Evolutionary conservation across 1,140 invertebrate species (phyloP).

Genomic region (Holcopasites calliopsidis): DNA sequence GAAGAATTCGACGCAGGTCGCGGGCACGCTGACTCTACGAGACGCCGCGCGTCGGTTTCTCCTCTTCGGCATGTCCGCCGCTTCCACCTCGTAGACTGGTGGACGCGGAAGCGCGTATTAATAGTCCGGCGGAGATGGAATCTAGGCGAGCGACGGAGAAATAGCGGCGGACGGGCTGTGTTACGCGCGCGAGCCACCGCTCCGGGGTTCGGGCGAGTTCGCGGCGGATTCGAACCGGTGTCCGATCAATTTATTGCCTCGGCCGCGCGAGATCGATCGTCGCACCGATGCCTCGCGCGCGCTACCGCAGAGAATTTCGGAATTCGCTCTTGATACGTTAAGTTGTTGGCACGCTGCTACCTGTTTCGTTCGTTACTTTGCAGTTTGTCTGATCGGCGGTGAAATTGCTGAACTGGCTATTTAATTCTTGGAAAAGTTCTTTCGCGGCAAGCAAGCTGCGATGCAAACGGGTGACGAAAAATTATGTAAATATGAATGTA

Average conservation of each 20-base stretch:
- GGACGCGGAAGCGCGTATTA: conserved; percentile 72
- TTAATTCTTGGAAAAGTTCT: too few species aligned
- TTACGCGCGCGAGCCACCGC: not conserved
- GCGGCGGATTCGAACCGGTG: not conserved
- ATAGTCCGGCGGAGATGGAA: conserved; percentile 64
- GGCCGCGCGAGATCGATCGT: not conserved
- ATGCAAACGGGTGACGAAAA: too few species aligned
- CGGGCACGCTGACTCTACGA: conserved; percentile 45
- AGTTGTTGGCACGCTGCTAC: not conserved
- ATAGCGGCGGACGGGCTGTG: conserved; percentile 19
- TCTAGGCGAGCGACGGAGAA: conserved; percentile 50
- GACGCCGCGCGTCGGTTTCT: conserved; percentile 61
- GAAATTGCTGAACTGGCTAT: too few species aligned
- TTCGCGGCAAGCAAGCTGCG: too few species aligned
- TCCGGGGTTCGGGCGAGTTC: conserved; percentile 17
- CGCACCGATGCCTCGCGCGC: not conserved
- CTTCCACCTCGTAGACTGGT: conserved; percentile 44
- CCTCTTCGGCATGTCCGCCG: conserved; percentile 47
- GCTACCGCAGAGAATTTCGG: not conserved
- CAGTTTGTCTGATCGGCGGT: too few species aligned
- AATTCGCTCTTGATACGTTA: not conserved
- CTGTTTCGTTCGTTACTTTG: not conserved
- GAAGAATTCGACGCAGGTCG: conserved; percentile 2
- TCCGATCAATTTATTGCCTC: conserved; percentile 15
- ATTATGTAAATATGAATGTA: too few species aligned